Conservation (phyloP, 2,797 vertebrate species). For the Molossus alvarezi region DNA sequence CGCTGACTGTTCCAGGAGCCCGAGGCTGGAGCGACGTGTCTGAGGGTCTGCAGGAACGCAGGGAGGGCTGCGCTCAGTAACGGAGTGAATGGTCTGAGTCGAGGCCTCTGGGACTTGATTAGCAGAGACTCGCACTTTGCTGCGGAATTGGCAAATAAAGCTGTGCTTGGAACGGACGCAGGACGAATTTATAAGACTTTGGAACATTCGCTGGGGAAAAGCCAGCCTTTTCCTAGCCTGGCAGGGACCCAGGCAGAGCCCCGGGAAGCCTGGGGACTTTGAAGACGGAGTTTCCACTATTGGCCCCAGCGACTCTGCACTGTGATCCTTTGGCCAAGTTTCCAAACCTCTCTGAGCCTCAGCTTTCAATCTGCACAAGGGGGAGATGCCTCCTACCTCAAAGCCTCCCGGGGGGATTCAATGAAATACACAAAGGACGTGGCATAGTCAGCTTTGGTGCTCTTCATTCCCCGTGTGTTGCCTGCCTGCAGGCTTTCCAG, state of each 20-base stretch:
- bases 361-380: slow-evolving; percentile 22
- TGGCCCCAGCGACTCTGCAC: not conserved
- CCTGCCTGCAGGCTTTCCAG: accelerated
- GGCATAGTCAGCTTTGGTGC: accelerated
- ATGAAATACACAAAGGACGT: not conserved
- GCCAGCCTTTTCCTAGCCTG: not conserved
- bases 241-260: not conserved
- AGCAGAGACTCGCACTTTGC: slow-evolving; percentile 7
- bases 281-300: not conserved
- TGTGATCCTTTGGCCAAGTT: not conserved
- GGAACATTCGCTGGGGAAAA: not conserved
- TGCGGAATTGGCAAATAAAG: not conserved
- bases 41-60: slow-evolving; percentile 58
- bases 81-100: slow-evolving; percentile 55
- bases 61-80: slow-evolving; percentile 4
- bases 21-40: not conserved
- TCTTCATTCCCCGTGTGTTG: accelerated
- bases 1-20: slow-evolving; percentile 24
- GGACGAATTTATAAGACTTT: not conserved
- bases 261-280: not conserved
- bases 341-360: not conserved
- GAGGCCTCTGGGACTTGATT: not conserved
- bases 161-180: not conserved
- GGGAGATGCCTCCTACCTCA: not conserved
- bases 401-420: not conserved